Conservation (phyloP, 2,888 invertebrate species). For the Tiliacea citrago region DNA sequence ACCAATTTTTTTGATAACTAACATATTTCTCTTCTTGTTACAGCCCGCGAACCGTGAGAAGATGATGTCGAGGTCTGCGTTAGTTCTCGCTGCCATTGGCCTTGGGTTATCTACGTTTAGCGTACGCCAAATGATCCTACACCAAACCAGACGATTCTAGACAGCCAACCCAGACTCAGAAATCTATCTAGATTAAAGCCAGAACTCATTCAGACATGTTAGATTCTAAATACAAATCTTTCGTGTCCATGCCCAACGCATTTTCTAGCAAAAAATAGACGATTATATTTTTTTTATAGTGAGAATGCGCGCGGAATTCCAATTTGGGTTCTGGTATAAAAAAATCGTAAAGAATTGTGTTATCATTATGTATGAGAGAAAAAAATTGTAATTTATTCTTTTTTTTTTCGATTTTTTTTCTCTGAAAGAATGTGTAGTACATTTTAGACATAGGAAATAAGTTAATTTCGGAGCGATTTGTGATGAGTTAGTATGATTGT, state of each 20-base stretch:
- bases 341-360: conserved; percentile 76
- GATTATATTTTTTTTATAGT: conserved; percentile 34
- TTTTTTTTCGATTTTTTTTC: conserved; percentile 61
- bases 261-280: conserved; percentile 50
- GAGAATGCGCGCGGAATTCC: conserved; percentile 52
- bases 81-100: conserved; percentile 90
- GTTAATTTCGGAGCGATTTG: conserved; percentile 67
- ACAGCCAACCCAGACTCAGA: conserved; percentile 31
- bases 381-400: conserved; percentile 80
- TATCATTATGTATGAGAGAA: conserved; percentile 64
- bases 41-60: conserved; percentile 90
- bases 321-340: conserved; percentile 55
- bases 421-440: conserved; percentile 61
- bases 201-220: conserved; percentile 51
- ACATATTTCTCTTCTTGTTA: conserved; percentile 54
- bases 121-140: conserved; percentile 91
- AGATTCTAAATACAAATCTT: conserved; percentile 36
- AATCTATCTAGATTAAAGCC: conserved; percentile 40
- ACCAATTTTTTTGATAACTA: conserved; percentile 8
- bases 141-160: conserved; percentile 85
- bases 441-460: conserved; percentile 66
- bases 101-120: conserved; percentile 92
- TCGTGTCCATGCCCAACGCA: conserved; percentile 45
- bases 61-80: conserved; percentile 90
- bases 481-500: conserved; percentile 67